Base-by-base conservation (phyloP, 2,888 invertebrate species). In the Podabrus alpinus region DNA sequence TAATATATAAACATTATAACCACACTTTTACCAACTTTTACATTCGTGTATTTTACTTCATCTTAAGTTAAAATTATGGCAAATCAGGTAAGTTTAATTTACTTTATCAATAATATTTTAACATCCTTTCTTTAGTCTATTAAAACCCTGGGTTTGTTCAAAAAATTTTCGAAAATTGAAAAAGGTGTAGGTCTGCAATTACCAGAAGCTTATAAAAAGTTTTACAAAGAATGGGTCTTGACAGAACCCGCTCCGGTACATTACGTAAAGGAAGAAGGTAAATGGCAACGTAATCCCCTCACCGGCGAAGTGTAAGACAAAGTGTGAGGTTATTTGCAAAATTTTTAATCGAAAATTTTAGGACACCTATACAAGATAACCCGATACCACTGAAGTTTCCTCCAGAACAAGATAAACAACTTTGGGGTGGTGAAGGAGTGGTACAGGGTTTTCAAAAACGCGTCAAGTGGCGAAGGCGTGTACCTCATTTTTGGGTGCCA, bases 361-460 rank as follows among this genome's bases (percentile, higher is more conserved):
- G 92, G 11, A 85, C 88, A 74, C 93, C 93, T 0, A 88, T 96
- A 68, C 94, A 96, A 85, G 94, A 96, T 88, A 83, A 92, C 61
- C 92, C 94, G 25, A 87, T 98, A 25, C 95, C 94, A 1, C 83
- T 97, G 1, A 91, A 91, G 78, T 94, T 92, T 85, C 95, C 98
- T 0, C 88, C 90, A 59, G 96, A 98, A 88, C 89, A 93, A 72
- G 89, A 98, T 85, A 83, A 92, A 64, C 98, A 98, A 29, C 89
- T 99, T 79, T 99, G 98, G 98, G 99, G 98, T 78, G 99, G 99
- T 9, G 99, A 99, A 89, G 96, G 94, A 29, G 91, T 99, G 0
- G 89, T 99, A 17, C 94, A 96, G 89, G 99, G 97, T 68, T 95
- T 94, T 84, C 90, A 92, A 84, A 94, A 94, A 83, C 90, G 91